phyloP scores from a whole-genome alignment of 2,888 invertebrate species.

The Oligia latruncula region DNA sequence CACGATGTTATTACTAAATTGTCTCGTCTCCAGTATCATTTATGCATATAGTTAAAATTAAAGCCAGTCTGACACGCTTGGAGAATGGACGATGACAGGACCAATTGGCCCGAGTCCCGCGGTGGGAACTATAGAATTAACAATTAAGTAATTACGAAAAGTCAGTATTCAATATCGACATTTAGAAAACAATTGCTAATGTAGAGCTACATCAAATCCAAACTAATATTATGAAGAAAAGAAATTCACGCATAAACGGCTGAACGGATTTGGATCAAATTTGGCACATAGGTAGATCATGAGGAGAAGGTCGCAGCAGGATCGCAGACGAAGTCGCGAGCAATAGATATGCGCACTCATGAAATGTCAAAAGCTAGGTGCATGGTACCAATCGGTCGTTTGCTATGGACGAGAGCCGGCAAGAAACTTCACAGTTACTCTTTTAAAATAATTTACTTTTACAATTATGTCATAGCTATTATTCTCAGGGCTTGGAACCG shows the following conservation, averaged over 20 bases:
- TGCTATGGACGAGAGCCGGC: too few species aligned
- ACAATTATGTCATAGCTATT: too few species aligned
- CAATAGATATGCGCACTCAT: too few species aligned
- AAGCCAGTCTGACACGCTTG: background rate
- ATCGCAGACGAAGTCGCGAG: too few species aligned
- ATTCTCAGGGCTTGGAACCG: background rate
- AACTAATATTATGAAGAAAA: background rate
- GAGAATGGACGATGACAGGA: background rate
- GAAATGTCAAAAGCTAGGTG: too few species aligned
- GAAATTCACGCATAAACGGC: background rate
- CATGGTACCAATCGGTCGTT: too few species aligned
- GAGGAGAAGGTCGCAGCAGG: too few species aligned
- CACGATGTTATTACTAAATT: slow-evolving; percentile 44
- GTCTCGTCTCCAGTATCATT: slow-evolving; percentile 15
- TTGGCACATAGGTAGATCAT: too few species aligned
- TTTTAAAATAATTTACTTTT: too few species aligned
- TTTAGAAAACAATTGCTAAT: background rate
- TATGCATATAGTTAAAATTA: slow-evolving; percentile 33
- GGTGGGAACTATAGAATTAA: background rate
- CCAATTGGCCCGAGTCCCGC: background rate
- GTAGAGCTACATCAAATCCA: background rate
- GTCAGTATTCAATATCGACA: background rate
- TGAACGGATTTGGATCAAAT: background rate
- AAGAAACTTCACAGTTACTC: too few species aligned
- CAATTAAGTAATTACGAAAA: background rate